phyloP scores from a whole-genome alignment of 2,113 vertebrate species.

The Alethe castanea region DNA sequence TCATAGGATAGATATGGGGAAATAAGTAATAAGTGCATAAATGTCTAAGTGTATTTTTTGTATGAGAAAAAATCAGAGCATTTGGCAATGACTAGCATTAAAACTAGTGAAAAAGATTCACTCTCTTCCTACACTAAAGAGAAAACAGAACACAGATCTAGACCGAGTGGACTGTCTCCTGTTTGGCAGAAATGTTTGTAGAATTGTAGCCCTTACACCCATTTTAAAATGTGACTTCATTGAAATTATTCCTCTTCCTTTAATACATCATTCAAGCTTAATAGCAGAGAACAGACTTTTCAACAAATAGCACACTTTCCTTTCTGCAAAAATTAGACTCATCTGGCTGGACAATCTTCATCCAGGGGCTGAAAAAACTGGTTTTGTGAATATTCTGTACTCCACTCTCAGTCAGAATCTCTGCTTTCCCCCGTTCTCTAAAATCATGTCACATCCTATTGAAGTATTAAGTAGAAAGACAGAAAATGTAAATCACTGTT shows the following conservation, averaged over 20 bases:
- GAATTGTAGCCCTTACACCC: background rate
- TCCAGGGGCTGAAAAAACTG: background rate
- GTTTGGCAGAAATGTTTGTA: background rate
- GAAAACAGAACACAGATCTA: background rate
- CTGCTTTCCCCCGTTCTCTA: background rate
- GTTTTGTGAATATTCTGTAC: slow-evolving; percentile 8
- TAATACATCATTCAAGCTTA: background rate
- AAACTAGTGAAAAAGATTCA: background rate
- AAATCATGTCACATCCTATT: slow-evolving; percentile 3
- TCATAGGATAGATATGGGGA: background rate
- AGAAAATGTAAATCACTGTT: background rate
- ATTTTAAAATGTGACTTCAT: background rate
- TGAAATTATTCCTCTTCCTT: background rate
- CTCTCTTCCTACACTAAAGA: background rate
- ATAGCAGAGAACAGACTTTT: slow-evolving; percentile 10
- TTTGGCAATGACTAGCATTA: background rate
- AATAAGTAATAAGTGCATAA: background rate
- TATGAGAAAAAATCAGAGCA: background rate
- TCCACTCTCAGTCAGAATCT: background rate
- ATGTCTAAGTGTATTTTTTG: background rate
- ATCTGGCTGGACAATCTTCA: background rate
- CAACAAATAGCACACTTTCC: slow-evolving; percentile 16
- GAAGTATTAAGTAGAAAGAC: background rate
- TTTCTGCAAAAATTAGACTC: background rate
- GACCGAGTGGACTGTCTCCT: background rate